Base-by-base conservation (phyloP, 1,140 invertebrate genomes). In the Lordiphosa clarofinis region DNA sequence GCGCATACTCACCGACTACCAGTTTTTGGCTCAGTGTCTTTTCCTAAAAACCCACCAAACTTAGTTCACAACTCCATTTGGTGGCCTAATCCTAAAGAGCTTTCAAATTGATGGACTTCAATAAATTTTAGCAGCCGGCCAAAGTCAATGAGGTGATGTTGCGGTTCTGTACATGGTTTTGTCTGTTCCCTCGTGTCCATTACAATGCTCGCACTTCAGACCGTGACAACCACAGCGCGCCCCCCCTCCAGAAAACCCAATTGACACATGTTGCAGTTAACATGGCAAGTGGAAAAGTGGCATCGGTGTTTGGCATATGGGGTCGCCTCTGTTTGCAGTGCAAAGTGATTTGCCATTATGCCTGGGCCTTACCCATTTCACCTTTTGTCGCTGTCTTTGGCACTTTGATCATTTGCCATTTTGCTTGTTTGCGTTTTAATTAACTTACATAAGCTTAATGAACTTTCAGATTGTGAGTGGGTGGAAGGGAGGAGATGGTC, bases 381-480 rank as follows among this genome's bases (percentile, higher is more conserved):
- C 42, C 42, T 44, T 44, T 44, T 19, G 24, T 28, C 21, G 15
- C 52, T 55, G 52, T 48, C 50, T 55, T 42, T 62, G 53, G 53
- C 52, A 54, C 60, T 57, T 57, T 57, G 43, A 33, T 53, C 31
- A 48, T 53, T 56, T 53, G 61, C 49, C 55, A 53, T 44, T 57
- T 50, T 46, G 55, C 48, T 36, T 43, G 42, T 58, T 64, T 64
- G 49, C 61, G 31, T 49, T 64, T 64, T 64, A 64, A 64, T 64
- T 64, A 64, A 64, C 49, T 59, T 48, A 59, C 55, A 63, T 52
- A 38, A 64, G 55, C 61, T 53, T 57, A 64, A 64, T 64, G 61
- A 64, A 64, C 47, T 57, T 24, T 44, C 49, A 21, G 1, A 21
- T 21, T 21, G 21, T 2, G 4, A 4, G 2, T 2, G 21, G 1